Base-by-base conservation (phyloP, 2,888 invertebrate species). In the Oligia strigilis region DNA sequence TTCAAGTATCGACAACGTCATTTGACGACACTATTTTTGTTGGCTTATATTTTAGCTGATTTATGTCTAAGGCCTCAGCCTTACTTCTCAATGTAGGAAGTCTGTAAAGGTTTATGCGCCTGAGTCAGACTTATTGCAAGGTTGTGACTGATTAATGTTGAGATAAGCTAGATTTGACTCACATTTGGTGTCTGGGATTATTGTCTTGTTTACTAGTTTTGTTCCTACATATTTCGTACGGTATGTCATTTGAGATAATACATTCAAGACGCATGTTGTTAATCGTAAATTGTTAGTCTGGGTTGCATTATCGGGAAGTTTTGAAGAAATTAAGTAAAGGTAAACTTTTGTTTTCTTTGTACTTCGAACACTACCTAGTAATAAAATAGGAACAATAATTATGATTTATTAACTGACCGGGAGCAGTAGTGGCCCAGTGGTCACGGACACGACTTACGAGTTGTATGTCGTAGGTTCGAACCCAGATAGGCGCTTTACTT, bases 61-160 rank as follows among this genome's bases (percentile, higher is more conserved):
- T 66, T 73, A 52, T 58, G 49, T 76, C 46, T 76, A 62, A 73
- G 64, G 55, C 49, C 29, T 29, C 29, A 29, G 29, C 29, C 29
- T 29, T 29, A 29, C 29, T 29, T 29, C 29, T 29, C 29, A 29
- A 70, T 58, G 69, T 80, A 87, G 84, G 87, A 87, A 85, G 87
- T 80, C 23, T 23, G 13, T 40, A 62, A 75, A 87, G 77, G 84
- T 85, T 83, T 72, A 69, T 67, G 69, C 23, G 65, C 23, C 52
- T 84, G 80, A 87, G 74, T 85, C 87, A 84, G 66, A 66, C 64
- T 83, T 72, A 43, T 23, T 72, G 69, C 85, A 83, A 87, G 87
- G 84, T 60, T 87, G 70, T 73, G 80, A 75, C 87, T 72, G 85
- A 85, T 85, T 75, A 67, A 75, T 77, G 49, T 23, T 5, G 19